A percentile compares a stretch with the other conserved stretches of the same genome.
These are phyloP conservation scores for Cylloceria caligata DNA, from an alignment of 2,888 invertebrate genomes.

Conservation along the genomic window DNA sequence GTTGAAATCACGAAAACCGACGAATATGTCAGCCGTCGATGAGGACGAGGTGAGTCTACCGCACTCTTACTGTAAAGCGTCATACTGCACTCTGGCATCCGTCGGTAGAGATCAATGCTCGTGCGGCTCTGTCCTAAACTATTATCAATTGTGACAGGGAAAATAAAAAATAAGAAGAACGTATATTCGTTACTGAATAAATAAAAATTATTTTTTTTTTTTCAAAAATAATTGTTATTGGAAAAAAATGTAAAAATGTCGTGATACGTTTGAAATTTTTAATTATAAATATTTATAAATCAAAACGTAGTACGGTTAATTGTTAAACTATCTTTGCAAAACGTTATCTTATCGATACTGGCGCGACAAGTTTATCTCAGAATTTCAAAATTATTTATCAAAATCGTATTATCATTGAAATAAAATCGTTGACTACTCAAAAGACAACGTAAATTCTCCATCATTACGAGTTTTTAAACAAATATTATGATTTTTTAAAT, in stretches of 20 bases:
- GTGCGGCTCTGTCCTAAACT: constrained; percentile 10
- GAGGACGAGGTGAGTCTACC: constrained; percentile 71
- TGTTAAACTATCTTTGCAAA: not conserved
- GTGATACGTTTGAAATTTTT: not conserved
- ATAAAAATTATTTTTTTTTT: too few relatives aligned
- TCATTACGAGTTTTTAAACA: not conserved
- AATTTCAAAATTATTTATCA: not conserved
- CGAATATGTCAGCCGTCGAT: constrained; percentile 70
- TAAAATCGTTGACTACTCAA: not conserved
- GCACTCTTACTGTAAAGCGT: not conserved
- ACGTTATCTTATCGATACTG: not conserved
- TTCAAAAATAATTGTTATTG: not conserved
- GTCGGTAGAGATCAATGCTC: constrained; percentile 45
- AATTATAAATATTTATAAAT: not conserved
- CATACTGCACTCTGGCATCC: not conserved
- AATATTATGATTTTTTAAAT: not conserved
- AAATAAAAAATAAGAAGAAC: too few relatives aligned
- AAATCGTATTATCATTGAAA: not conserved
- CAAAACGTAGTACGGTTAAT: not conserved
- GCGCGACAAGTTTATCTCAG: not conserved
- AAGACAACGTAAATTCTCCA: not conserved
- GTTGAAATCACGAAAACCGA: not conserved
- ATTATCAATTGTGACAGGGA: too few relatives aligned
- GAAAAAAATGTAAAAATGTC: too few relatives aligned
- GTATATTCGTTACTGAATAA: too few relatives aligned